phyloP scores from a whole-genome alignment of 2,888 invertebrate genomes.

The Stramonita haemastoma region DNA sequence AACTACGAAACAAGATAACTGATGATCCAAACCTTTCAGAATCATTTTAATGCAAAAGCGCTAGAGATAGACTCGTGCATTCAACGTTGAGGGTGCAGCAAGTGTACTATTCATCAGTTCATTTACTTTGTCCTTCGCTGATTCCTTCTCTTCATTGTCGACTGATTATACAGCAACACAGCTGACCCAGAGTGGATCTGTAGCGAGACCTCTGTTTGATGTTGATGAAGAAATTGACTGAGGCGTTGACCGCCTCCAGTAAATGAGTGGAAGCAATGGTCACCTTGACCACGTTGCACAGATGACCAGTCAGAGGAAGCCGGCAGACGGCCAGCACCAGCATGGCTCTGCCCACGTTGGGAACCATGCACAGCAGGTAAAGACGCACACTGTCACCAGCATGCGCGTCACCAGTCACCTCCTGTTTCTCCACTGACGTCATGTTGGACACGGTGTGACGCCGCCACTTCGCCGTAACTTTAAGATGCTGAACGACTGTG shows the following conservation, averaged over 20 bases:
- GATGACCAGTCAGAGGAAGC: not conserved
- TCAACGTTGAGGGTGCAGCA: too few relatives aligned
- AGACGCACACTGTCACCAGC: constrained; percentile 16
- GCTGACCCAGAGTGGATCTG: not conserved
- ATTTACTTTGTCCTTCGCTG: too few relatives aligned
- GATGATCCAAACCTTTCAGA: too few relatives aligned
- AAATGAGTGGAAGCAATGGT: not conserved
- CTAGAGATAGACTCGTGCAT: too few relatives aligned
- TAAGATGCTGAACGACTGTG: not conserved
- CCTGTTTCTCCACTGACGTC: constrained; percentile 36
- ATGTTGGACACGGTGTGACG: too few relatives aligned
- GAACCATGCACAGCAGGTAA: not conserved
- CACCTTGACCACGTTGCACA: constrained; percentile 13
- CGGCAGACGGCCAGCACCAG: not conserved
- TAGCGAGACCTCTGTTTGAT: not conserved
- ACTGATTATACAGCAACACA: not conserved
- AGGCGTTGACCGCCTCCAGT: constrained; percentile 3
- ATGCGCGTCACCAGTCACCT: constrained; percentile 37
- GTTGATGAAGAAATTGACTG: constrained; percentile 11
- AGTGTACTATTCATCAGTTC: too few relatives aligned
- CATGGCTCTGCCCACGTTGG: not conserved
- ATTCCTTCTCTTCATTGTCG: too few relatives aligned
- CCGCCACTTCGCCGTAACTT: not conserved
- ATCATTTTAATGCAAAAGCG: too few relatives aligned
- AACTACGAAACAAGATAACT: too few relatives aligned